phyloP scores from a whole-genome alignment of 2,113 vertebrate genomes.

The Microcebus ravelobensis region DNA sequence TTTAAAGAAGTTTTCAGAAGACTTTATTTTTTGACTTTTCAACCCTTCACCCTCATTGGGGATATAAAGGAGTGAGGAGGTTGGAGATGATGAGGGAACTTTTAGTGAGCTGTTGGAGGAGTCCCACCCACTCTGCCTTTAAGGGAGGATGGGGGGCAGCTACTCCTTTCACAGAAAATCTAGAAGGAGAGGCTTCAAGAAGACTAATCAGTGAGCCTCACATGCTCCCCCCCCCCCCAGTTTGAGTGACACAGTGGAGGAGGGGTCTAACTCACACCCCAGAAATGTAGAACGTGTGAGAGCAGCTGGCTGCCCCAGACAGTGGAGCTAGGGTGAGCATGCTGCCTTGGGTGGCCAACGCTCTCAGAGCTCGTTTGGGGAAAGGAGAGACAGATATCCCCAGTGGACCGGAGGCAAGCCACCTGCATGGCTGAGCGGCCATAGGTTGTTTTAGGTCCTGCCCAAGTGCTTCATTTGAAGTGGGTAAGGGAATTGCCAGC shows the following conservation, averaged over 20 bases:
- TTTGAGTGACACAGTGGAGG: neutral
- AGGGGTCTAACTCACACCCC: neutral
- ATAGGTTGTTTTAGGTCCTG: neutral
- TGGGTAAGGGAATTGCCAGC: neutral
- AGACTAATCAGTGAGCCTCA: neutral
- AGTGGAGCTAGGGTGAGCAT: fast-evolving
- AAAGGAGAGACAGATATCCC: neutral
- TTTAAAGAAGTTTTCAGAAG: neutral
- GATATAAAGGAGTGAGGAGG: neutral
- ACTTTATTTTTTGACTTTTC: neutral
- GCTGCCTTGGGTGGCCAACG: neutral
- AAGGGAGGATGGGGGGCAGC: neutral
- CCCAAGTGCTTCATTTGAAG: too few relatives aligned
- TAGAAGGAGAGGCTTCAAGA: neutral
- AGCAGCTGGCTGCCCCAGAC: fast-evolving
- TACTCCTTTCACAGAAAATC: neutral
- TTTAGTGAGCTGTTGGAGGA: neutral
- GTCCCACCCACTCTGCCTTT: neutral
- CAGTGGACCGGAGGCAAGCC: neutral
- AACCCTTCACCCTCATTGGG: neutral
- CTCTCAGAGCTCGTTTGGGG: too few relatives aligned
- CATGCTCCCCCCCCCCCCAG: neutral
- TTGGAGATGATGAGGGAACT: neutral
- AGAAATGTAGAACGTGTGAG: neutral
- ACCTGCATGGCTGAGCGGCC: neutral